Base-by-base conservation (phyloP, 2,797 vertebrate species). In the Thaleichthys pacificus region DNA sequence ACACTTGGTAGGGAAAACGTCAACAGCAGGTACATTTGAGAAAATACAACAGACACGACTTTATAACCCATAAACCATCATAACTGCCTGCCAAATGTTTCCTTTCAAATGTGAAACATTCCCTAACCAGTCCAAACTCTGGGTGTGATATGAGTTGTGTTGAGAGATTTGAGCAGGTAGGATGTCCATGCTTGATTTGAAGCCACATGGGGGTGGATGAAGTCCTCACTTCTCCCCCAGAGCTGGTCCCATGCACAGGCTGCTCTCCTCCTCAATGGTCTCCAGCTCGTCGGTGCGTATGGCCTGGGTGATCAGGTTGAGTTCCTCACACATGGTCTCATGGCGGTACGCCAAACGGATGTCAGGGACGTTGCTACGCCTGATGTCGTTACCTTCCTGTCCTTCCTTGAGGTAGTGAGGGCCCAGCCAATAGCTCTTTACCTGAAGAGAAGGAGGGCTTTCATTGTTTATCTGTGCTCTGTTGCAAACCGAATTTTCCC, bases 251-350 rank as follows among this genome's bases (percentile, higher is more conserved):
- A 89, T 90, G 49, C 79, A 90, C 80, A 92, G 83, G 35, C 84
- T 79, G 1, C 79, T 89, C 78, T 96, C 95, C 84, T 97, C 96
- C 0, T 93, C 94, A 62, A 96, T 96, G 83, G 93, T 94, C 84
- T 96, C 96, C 85, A 97, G 93, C 88, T 92, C 95, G 5, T 96
- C 96, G 0, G 92, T 95, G 85, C 94, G 95, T 83, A 98, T 93
- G 0, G 97, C 97, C 89, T 98, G 96, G 0, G 95, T 97, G 91
- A 98, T 97, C 30, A 99, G 91, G 47, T 95, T 95, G 85, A 99
- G 61, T 93, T 99, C 97, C 87, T 99, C 97, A 70, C 95, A 97
- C 84, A 99, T 89, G 1, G 97, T 99, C 94, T 99, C 97, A 0
- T 95, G 90, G 21, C 97, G 96, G 78, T 97, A 99, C 6, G 94